Base-by-base conservation (phyloP, 2,888 invertebrate species). In the Dendrolimus pini region DNA sequence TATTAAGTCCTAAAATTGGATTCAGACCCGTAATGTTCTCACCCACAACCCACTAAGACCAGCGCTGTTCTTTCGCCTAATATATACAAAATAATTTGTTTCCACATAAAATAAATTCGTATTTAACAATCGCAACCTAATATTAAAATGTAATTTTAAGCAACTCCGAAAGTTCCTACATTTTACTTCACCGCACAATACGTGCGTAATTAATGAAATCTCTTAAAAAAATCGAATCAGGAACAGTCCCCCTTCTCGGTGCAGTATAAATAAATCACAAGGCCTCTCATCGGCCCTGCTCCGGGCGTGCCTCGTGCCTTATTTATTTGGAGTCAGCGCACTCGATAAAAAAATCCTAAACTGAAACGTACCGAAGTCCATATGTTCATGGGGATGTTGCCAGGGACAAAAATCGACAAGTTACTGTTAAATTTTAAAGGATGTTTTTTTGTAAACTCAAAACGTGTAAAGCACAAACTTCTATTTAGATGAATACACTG, bases 201-300 rank as follows among this genome's bases (percentile, higher is more conserved):
- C 12, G 41, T 41, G n/a, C 41, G 13, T 41, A 13, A 41, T 41
- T 41, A 8, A 12, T 12, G 30, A 30, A 13, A 47, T 47, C 47
- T 30, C 84, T 83, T 80, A 80, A 75, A 82, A 82, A 84, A 83
- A 85, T 85, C 82, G 80, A 84, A 83, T 84, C 79, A 82, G 83
- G 82, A 84, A 80, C 76, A 65, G 75, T 75, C 82, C 78, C 82
- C 80, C 73, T 72, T 68, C 72, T 59, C 65, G 60, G 65, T 65
- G 62, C 67, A 69, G 70, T 79, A 82, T 82, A 82, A 83, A 85
- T 83, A 85, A 82, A 83, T 81, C 81, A 77, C 74, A 77, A 72
- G 74, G 70, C 69, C 70, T 71, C 72, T 75, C 74, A 69, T 68
- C 69, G 62, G 57, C 62, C 60, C 60, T 61, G 67, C 68, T 72